Percentiles rank a stretch among this genome's conserved stretches.
Conservation (phyloP, 2,113 vertebrate species). For the Hippocampus comes region DNA sequence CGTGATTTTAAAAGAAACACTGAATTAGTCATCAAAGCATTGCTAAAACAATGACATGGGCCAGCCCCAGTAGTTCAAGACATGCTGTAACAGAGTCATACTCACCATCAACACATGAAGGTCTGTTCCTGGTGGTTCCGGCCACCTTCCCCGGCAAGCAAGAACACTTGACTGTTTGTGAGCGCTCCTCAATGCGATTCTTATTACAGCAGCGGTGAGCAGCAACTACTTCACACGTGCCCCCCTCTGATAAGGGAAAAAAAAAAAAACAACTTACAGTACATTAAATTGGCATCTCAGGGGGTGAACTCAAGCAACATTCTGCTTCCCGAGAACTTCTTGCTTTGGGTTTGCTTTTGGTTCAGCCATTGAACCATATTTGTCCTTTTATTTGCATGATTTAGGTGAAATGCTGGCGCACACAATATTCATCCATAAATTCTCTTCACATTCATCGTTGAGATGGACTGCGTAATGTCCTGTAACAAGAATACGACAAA, state of each 20-base stretch:
- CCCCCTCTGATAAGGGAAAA: conserved; percentile 68
- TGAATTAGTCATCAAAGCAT: too few relatives aligned
- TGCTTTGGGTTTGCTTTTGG: conserved; percentile 3
- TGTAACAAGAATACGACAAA: conserved; percentile 9
- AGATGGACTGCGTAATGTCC: conserved; percentile 14
- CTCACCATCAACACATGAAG: conserved; percentile 81
- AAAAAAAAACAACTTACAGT: background rate
- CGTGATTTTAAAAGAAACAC: too few relatives aligned
- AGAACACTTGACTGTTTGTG: conserved; percentile 82
- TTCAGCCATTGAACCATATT: conserved; percentile 1
- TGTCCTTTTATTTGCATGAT: background rate
- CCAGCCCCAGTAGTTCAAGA: too few relatives aligned
- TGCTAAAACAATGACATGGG: too few relatives aligned
- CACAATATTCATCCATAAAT: background rate
- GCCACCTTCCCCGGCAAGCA: conserved; percentile 82
- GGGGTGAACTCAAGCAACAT: conserved; percentile 20
- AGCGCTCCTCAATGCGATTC: conserved; percentile 80
- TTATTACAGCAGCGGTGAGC: conserved; percentile 82
- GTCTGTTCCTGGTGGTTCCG: conserved; percentile 79
- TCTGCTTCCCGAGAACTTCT: background rate
- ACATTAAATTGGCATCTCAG: conserved; percentile 19
- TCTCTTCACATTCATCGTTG: conserved; percentile 13
- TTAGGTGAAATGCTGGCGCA: background rate
- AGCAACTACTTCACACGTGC: conserved; percentile 79
- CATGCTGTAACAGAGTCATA: background rate